Percentiles rank a stretch among this genome's conserved stretches.
Evolutionary conservation across 2,888 invertebrate species (phyloP).

Genomic region (Dinocampus coccinellae): DNA sequence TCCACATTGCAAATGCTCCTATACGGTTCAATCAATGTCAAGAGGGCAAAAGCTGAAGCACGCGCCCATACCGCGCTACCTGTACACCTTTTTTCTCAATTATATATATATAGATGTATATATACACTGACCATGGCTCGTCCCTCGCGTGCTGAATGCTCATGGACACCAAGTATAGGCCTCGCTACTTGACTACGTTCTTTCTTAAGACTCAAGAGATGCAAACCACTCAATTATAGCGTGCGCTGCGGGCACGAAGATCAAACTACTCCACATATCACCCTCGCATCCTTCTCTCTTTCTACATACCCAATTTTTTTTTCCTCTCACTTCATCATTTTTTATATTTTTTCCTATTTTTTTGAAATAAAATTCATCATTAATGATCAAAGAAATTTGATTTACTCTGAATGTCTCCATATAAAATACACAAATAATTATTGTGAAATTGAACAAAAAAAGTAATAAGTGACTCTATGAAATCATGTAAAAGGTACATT

Average conservation of each 20-base stretch:
- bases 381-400: background rate
- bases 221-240: conserved; percentile 67
- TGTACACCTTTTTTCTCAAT: conserved; percentile 5
- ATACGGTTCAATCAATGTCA: conserved; percentile 65
- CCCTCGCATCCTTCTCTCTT: conserved; percentile 32
- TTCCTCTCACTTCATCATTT: conserved; percentile 6
- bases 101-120: background rate
- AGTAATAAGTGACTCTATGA: background rate
- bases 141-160: conserved; percentile 37
- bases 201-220: conserved; percentile 46
- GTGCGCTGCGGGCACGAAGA: conserved; percentile 54
- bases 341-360: conserved; percentile 16
- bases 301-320: conserved; percentile 24
- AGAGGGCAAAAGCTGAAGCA: conserved; percentile 6
- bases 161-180: conserved; percentile 12
- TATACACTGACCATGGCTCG: conserved; percentile 22
- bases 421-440: too few relatives aligned
- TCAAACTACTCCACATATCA: conserved; percentile 49
- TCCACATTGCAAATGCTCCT: conserved; percentile 57
- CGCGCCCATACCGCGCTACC: conserved; percentile 15
- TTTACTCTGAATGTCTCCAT: conserved; percentile 27
- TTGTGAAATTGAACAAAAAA: background rate
- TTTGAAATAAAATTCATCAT: conserved; percentile 13
- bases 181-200: conserved; percentile 21
- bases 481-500: conserved; percentile 8